phyloP scores from a whole-genome alignment of 1,140 invertebrate genomes.

The Drosophila melanica region DNA sequence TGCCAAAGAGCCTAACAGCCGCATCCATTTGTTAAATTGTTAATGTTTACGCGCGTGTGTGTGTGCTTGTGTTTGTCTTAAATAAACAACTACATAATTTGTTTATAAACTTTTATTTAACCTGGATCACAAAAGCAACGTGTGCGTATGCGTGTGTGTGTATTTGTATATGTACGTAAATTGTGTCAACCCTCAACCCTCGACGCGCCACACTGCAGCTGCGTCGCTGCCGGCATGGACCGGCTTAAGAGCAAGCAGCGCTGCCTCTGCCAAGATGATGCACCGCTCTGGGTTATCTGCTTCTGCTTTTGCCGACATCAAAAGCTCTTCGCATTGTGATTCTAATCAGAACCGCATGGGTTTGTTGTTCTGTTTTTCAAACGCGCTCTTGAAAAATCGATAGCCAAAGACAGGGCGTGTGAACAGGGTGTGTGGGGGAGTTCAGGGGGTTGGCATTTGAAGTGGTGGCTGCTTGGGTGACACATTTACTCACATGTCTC shows the following conservation, averaged over 20 bases:
- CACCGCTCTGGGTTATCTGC: constrained; percentile 9
- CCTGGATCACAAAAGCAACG: constrained; percentile 22
- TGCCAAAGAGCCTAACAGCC: constrained; percentile 29
- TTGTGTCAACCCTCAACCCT: constrained; percentile 49
- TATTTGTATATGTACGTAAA: constrained; percentile 23
- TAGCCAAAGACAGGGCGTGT: constrained; percentile 1
- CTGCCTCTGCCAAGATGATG: constrained; percentile 18
- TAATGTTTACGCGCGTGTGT: background rate
- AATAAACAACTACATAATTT: constrained; percentile 73
- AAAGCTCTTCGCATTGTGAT: constrained; percentile 40
- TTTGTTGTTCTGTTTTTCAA: constrained; percentile 17
- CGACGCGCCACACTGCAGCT: constrained; percentile 5
- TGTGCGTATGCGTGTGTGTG: background rate
- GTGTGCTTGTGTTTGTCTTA: constrained; percentile 48
- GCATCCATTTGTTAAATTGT: constrained; percentile 25
- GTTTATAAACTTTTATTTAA: constrained; percentile 66
- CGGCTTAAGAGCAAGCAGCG: constrained; percentile 47
- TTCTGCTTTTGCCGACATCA: constrained; percentile 9
- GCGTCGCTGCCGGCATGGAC: constrained; percentile 38
- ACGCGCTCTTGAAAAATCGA: constrained; percentile 42
- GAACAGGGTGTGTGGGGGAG: background rate
- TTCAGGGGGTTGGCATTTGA: background rate
- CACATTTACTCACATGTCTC: constrained; percentile 53
- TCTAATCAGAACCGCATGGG: constrained; percentile 57
- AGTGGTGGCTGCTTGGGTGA: constrained; percentile 47